Conservation (phyloP, 23 tunicate genomes). For the Ciona savignyi region DNA sequence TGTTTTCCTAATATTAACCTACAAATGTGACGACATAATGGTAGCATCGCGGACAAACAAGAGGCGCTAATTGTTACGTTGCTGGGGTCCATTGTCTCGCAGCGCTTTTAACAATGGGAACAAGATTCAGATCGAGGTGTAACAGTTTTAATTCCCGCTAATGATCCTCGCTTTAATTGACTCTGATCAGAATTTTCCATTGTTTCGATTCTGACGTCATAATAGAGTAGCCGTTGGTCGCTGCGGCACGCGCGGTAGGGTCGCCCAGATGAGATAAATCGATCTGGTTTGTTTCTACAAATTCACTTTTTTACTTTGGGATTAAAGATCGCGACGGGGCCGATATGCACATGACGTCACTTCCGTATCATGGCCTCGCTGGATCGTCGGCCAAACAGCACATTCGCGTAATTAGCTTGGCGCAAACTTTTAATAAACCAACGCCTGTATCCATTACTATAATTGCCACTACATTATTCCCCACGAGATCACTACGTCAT, state of each 20-base stretch:
- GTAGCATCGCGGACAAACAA: background rate
- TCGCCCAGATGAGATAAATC: too few relatives aligned
- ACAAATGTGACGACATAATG: conserved; percentile 1
- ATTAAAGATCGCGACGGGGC: too few relatives aligned
- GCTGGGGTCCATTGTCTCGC: background rate
- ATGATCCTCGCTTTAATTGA: background rate
- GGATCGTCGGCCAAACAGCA: background rate
- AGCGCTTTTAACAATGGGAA: background rate
- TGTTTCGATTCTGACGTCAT: background rate
- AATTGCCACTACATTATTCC: background rate
- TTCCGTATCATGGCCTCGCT: too few relatives aligned
- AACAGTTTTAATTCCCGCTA: background rate
- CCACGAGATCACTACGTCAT: background rate
- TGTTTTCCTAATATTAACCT: background rate
- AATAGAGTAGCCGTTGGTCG: background rate
- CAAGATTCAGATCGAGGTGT: background rate
- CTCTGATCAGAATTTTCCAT: background rate
- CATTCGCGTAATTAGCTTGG: background rate
- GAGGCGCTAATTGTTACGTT: background rate
- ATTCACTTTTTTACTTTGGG: too few relatives aligned
- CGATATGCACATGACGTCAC: too few relatives aligned
- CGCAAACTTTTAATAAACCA: background rate
- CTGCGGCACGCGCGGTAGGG: background rate
- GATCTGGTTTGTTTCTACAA: too few relatives aligned
- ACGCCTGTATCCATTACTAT: background rate